Conservation (phyloP, 1,140 invertebrate genomes). For the Leptoteleia sp. region DNA sequence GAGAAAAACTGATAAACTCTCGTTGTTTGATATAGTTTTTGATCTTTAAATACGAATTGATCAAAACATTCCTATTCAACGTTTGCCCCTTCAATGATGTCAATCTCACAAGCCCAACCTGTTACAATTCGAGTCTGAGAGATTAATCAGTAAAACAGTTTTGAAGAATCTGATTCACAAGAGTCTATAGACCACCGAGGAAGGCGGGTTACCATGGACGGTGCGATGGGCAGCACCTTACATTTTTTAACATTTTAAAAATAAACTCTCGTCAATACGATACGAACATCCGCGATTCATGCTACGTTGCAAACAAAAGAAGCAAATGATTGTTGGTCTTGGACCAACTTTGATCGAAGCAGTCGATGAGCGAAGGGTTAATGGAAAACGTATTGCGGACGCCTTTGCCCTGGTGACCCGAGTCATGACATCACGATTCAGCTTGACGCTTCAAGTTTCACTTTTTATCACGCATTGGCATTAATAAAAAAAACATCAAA, state of each 20-base stretch:
- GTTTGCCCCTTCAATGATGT: conserved; percentile 11
- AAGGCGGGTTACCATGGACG: conserved; percentile 34
- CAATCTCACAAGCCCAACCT: conserved; percentile 10
- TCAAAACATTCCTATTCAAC: conserved; percentile 2
- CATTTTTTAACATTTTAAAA: conserved; percentile 46
- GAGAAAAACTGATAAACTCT: too few species aligned
- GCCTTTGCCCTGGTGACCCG: conserved; percentile 71
- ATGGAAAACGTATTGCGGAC: conserved; percentile 73
- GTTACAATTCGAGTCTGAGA: conserved; percentile 2
- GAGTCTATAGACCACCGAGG: conserved; percentile 45
- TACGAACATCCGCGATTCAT: conserved; percentile 68
- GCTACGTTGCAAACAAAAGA: conserved; percentile 71
- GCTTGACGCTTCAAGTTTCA: conserved; percentile 37
- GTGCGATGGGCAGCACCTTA: conserved; percentile 34
- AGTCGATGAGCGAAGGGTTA: conserved; percentile 73
- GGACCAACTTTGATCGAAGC: conserved; percentile 65
- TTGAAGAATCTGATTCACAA: conserved; percentile 39
- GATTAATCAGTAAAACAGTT: conserved; percentile 31
- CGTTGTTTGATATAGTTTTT: background rate
- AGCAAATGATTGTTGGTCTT: conserved; percentile 69
- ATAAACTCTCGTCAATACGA: conserved; percentile 44
- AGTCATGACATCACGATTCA: conserved; percentile 68
- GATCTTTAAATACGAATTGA: background rate
- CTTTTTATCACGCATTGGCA: conserved; percentile 50
- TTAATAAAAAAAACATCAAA: conserved; percentile 16